Conservation (phyloP, 2,888 invertebrate genomes). For the Agrotis exclamationis region DNA sequence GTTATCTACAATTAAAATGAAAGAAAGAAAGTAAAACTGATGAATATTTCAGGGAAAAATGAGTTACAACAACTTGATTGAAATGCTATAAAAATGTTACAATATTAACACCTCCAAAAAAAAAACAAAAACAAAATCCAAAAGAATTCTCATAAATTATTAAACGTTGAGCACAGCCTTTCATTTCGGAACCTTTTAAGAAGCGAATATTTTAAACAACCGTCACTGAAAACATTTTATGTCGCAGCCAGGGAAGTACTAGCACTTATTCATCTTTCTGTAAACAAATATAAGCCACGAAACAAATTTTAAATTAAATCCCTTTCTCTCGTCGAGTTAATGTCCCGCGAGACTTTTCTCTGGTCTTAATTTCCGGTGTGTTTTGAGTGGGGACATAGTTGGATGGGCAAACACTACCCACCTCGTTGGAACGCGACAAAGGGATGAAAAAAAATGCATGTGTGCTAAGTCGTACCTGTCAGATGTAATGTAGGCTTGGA, state of each 20-base stretch:
- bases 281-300: conserved; percentile 79
- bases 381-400: conserved; percentile 88
- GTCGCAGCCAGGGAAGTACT: conserved; percentile 62
- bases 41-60: not conserved
- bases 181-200: conserved; percentile 62
- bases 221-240: conserved; percentile 63
- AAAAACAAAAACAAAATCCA: conserved; percentile 36
- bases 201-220: conserved; percentile 62
- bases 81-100: conserved; percentile 20
- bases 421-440: conserved; percentile 43
- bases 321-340: conserved; percentile 83
- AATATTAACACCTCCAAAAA: conserved; percentile 38
- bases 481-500: not conserved
- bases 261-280: conserved; percentile 70
- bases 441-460: conserved; percentile 40
- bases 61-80: conserved; percentile 5
- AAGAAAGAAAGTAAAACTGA: no score
- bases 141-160: conserved; percentile 61
- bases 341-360: conserved; percentile 86
- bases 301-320: conserved; percentile 86
- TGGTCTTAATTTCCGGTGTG: conserved; percentile 89
- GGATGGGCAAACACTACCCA: conserved; percentile 74
- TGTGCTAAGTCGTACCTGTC: conserved; percentile 30
- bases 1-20: no score
- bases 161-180: conserved; percentile 58